These are phyloP conservation scores for Leptopilina clavipes DNA, from an alignment of 1,140 invertebrate genomes.

Conservation along the genomic window DNA sequence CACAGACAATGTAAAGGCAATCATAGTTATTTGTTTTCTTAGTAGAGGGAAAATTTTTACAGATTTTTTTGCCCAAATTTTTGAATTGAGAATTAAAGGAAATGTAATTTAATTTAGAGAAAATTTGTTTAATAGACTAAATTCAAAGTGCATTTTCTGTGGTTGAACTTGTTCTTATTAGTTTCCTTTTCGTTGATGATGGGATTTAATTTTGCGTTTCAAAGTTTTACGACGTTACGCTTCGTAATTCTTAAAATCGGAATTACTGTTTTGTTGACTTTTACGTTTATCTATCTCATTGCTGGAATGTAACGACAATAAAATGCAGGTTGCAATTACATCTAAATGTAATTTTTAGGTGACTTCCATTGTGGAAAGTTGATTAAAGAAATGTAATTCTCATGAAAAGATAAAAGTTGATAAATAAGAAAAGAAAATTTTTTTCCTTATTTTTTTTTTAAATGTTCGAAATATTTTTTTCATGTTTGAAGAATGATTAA, in stretches of 20 bases:
- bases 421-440: no score
- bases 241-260: background rate
- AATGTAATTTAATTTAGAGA: no score
- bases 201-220: background rate
- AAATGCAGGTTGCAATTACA: background rate
- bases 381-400: background rate
- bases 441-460: no score
- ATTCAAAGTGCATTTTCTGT: no score
- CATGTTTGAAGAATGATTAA: no score
- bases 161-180: no score
- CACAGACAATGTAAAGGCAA: background rate
- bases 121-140: no score
- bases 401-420: no score
- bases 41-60: background rate
- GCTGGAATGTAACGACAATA: background rate
- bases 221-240: background rate
- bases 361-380: background rate
- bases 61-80: background rate
- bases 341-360: background rate
- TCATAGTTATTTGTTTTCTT: constrained; percentile 12
- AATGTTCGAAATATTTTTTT: no score
- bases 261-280: background rate
- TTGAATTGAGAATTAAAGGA: no score
- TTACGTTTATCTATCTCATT: background rate
- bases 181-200: background rate